Percentiles rank a stretch among this genome's conserved stretches.
Evolutionary conservation across 2,888 invertebrate genomes (phyloP).

Genomic region (Hypselothyrea guttata): DNA sequence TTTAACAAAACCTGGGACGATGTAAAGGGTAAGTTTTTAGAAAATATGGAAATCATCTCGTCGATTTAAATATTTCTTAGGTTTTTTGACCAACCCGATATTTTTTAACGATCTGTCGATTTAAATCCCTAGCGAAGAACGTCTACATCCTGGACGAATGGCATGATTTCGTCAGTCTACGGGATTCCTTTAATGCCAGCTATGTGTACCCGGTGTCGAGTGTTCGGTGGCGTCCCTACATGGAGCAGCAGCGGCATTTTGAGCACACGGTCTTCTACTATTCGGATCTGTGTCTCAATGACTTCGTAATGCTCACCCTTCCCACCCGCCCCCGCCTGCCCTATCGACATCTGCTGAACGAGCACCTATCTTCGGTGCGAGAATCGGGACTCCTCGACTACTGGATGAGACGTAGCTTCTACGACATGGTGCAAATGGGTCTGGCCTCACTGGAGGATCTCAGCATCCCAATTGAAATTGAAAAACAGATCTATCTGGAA

Average conservation of each 20-base stretch:
- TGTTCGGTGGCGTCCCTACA: constrained; percentile 40
- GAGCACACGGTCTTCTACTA: constrained; percentile 43
- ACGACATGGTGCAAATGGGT: constrained; percentile 37
- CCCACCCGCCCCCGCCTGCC: constrained; percentile 47
- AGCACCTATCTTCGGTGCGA: constrained; percentile 38
- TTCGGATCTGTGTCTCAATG: constrained; percentile 36
- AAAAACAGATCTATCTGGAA: constrained; percentile 1
- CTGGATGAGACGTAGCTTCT: constrained; percentile 40
- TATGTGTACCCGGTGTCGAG: constrained; percentile 42
- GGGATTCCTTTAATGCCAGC: constrained; percentile 40
- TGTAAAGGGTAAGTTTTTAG: too few species aligned
- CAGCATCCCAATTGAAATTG: not conserved
- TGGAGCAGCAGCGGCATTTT: constrained; percentile 54
- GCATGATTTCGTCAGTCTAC: constrained; percentile 7
- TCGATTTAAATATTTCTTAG: too few species aligned
- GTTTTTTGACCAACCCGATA: too few species aligned
- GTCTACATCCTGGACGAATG: constrained; percentile 16
- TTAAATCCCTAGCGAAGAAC: too few species aligned
- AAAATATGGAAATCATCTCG: too few species aligned
- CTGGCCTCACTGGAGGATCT: constrained; percentile 23
- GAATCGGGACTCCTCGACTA: constrained; percentile 34
- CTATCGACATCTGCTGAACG: constrained; percentile 50
- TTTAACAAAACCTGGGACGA: not conserved
- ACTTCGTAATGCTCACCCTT: constrained; percentile 16
- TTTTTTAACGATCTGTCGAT: too few species aligned